Evolutionary conservation across 2,888 invertebrate genomes (phyloP).

Genomic region (Biston stratarius): DNA sequence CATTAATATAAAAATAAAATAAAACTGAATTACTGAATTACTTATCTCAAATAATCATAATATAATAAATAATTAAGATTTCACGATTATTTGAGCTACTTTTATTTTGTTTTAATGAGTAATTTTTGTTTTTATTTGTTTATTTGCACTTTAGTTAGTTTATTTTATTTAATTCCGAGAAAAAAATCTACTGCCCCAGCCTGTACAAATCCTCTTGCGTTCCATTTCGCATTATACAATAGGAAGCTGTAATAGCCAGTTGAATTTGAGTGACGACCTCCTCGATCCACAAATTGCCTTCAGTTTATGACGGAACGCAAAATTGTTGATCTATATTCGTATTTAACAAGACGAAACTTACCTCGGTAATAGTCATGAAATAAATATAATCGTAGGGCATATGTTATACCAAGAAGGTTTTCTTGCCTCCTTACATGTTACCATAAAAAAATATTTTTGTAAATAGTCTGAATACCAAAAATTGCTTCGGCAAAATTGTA

Average conservation of each 20-base stretch:
- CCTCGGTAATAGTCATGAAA: neutral
- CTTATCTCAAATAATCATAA: neutral
- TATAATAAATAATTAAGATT: too few relatives aligned
- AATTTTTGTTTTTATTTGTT: too few relatives aligned
- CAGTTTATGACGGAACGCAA: conserved; percentile 65
- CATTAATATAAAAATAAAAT: neutral
- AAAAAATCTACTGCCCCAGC: neutral
- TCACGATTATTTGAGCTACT: too few relatives aligned
- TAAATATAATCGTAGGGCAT: neutral
- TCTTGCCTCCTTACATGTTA: too few relatives aligned
- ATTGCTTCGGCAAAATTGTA: too few relatives aligned
- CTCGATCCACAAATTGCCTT: conserved; percentile 68
- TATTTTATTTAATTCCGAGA: neutral
- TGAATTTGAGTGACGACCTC: conserved; percentile 64
- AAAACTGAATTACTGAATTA: neutral
- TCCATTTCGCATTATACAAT: conserved; percentile 60
- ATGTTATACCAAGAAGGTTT: too few relatives aligned
- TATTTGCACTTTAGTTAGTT: neutral
- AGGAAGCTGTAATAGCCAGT: conserved; percentile 67
- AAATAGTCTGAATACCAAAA: neutral
- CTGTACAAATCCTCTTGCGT: conserved; percentile 37
- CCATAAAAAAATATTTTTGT: neutral
- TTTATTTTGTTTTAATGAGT: too few relatives aligned
- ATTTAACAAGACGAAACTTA: conserved; percentile 48
- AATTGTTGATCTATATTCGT: conserved; percentile 64